Evolutionary conservation across 2,888 invertebrate genomes (phyloP).

Genomic region (Limnephilus rhombicus): DNA sequence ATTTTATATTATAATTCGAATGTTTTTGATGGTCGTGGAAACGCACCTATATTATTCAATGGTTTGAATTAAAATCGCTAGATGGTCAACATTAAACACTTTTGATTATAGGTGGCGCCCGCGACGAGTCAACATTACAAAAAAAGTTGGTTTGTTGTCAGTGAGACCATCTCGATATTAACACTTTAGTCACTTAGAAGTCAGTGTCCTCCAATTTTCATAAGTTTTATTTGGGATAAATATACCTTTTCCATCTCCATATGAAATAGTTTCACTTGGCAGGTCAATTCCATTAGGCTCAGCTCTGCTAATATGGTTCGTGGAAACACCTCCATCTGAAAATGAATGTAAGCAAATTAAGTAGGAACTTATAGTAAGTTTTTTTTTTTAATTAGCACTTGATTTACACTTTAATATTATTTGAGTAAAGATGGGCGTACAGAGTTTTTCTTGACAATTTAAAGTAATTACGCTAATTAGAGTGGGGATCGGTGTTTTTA

Average conservation of each 20-base stretch:
- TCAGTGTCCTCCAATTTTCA: no score
- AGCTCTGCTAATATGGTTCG: constrained; percentile 65
- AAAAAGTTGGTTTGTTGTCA: no score
- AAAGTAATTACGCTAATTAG: not conserved
- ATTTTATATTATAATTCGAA: not conserved
- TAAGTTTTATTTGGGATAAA: not conserved
- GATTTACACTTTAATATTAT: not conserved
- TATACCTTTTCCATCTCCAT: constrained; percentile 69
- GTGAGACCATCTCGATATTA: no score
- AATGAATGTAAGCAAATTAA: constrained; percentile 8
- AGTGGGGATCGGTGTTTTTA: not conserved
- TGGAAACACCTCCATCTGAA: constrained; percentile 60
- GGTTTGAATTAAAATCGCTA: not conserved
- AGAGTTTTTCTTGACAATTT: not conserved
- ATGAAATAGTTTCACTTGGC: constrained; percentile 62
- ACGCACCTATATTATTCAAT: not conserved
- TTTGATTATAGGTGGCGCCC: not conserved
- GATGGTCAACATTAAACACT: not conserved
- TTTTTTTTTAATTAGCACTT: not conserved
- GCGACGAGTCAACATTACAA: not conserved
- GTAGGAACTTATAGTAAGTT: not conserved
- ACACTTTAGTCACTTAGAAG: no score
- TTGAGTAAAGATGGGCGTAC: not conserved
- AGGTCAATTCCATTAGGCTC: constrained; percentile 66
- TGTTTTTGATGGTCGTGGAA: not conserved